phyloP scores from a whole-genome alignment of 1,140 invertebrate species.

The Euschistus heros region DNA sequence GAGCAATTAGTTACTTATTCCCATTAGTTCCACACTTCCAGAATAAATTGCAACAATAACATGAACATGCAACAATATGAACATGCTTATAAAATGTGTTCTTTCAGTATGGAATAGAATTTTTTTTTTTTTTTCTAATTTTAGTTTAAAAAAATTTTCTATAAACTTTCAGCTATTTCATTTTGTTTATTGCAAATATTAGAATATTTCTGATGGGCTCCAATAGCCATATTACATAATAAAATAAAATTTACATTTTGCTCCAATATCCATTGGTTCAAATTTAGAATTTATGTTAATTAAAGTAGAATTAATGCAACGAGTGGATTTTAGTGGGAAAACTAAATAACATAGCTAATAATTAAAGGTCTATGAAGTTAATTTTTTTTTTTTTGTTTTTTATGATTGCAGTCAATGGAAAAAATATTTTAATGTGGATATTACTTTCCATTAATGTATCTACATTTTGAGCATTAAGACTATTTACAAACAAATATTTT shows the following conservation, averaged over 20 bases:
- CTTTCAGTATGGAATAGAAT: neutral
- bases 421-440: slow-evolving; percentile 15
- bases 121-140: neutral
- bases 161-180: slow-evolving; percentile 2
- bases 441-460: slow-evolving; percentile 14
- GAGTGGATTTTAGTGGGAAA: too few relatives aligned
- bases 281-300: slow-evolving; percentile 15
- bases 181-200: slow-evolving; percentile 12
- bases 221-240: neutral
- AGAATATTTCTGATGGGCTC: slow-evolving; percentile 4
- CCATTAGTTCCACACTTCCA: neutral
- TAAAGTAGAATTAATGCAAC: too few relatives aligned
- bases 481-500: slow-evolving; percentile 21
- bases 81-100: neutral
- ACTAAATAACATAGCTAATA: neutral
- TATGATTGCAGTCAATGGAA: slow-evolving; percentile 14
- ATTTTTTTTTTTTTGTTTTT: neutral
- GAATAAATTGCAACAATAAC: neutral
- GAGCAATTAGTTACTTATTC: too few relatives aligned
- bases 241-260: slow-evolving; percentile 13
- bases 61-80: slow-evolving; percentile 1
- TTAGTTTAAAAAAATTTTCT: neutral
- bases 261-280: slow-evolving; percentile 6
- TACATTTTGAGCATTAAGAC: slow-evolving; percentile 26
- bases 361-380: slow-evolving; percentile 3